A percentile compares a stretch with the other conserved stretches of the same genome.
Conservation (phyloP, 2,113 vertebrate genomes). For the Vidua macroura region DNA sequence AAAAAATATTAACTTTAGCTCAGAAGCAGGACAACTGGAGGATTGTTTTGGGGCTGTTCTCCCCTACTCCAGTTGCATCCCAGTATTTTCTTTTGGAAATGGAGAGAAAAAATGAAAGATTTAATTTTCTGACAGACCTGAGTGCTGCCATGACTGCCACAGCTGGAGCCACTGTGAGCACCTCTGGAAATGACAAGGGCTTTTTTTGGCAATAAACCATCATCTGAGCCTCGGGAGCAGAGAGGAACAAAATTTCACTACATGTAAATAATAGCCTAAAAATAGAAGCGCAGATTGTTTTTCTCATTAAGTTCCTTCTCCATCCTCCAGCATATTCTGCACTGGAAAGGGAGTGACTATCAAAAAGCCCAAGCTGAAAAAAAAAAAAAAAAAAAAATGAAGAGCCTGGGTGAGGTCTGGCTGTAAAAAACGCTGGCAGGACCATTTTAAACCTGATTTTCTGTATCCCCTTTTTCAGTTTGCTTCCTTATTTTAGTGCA, state of each 20-base stretch:
- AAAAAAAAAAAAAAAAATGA: background rate
- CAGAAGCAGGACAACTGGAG: background rate
- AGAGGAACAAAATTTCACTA: conserved; percentile 40
- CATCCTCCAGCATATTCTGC: background rate
- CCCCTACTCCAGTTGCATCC: too few species aligned
- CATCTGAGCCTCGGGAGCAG: background rate
- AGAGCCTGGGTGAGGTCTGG: background rate
- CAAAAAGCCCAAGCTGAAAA: background rate
- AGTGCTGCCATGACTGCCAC: background rate
- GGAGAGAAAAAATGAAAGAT: background rate
- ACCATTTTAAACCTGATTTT: background rate
- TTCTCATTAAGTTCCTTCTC: conserved; percentile 25
- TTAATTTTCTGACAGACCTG: background rate
- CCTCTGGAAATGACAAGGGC: background rate
- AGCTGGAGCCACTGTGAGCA: background rate
- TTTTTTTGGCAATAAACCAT: conserved; percentile 24
- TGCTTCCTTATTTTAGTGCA: background rate
- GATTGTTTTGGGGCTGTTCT: background rate
- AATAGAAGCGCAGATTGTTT: conserved; percentile 51
- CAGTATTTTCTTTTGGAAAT: background rate
- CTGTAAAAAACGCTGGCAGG: background rate
- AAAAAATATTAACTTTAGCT: background rate
- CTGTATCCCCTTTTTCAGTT: background rate
- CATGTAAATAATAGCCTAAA: conserved; percentile 56
- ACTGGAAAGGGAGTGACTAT: background rate